Base-by-base conservation (phyloP, 92 coral and sea anemone species). In the Palythoa grandis region DNA sequence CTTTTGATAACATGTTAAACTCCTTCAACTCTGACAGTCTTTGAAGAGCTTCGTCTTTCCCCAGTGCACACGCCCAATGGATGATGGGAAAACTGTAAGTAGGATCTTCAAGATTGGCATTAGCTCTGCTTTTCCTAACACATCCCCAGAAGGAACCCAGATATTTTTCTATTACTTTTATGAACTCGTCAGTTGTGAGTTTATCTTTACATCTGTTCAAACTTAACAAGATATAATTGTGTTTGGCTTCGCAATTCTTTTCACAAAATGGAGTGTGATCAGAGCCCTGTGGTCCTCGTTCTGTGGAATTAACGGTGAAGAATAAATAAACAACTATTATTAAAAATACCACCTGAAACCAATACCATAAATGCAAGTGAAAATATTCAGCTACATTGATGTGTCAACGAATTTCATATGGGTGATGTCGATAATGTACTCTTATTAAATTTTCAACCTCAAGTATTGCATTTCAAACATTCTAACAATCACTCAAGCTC, bases 31-130 rank as follows among this genome's bases (percentile, higher is more conserved):
- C 61, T 14, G 74, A 7, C 38, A 80, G 61, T 39, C 43, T 66
- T 24, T n/a, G 8, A 37, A 80, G 73, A 0, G 85, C 85, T 52
- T 65, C 60, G 14, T 80, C 74, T 80, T 80, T 80, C 66, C 85
- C 85, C 14, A 80, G 85, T 3, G 85, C 85, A 50, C 85, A 80
- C 15, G 85, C 85, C 85, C 85, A 80, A 37, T 80, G 85, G 19
- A 80, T 43, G 60, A 80, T 80, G 61, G 85, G 85, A 66, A 80
- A 80, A 20, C 63, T 47, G 57, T 80, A 80, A 14, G 85, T 43
- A 7, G 85, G 85, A 52, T 80, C 85, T 35, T 80, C 52, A 24
- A 80, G 73, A 23, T 65, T 70, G 14, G 61, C 61, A 80, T 80
- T 80, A 1, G 85, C 85, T 19, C 24, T 63, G 39, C 54, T 79